Evolutionary conservation across 2,113 vertebrate species (phyloP).

Genomic region (Prinia subflava): DNA sequence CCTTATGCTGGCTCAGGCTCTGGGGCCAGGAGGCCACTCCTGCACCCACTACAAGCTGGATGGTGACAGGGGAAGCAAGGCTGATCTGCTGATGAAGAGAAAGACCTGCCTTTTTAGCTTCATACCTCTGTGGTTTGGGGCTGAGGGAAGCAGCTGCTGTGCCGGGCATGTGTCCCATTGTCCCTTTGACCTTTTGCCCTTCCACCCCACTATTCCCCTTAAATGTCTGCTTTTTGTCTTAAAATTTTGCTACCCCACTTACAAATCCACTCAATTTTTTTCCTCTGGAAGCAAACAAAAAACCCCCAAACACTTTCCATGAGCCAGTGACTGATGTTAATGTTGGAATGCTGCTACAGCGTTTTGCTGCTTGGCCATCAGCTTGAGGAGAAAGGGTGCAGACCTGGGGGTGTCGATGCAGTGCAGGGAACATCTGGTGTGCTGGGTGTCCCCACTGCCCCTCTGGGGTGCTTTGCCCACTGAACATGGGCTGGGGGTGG

Average conservation of each 20-base stretch:
- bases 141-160: not conserved
- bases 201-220: not conserved
- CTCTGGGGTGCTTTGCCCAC: not conserved
- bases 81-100: not conserved
- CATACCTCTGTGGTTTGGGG: not conserved
- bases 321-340: not conserved
- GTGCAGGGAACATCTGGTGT: not conserved
- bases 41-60: rapidly evolving
- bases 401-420: not conserved
- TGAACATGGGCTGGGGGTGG: not conserved
- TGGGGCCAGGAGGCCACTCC: not conserved
- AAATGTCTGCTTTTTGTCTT: not conserved
- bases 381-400: not conserved
- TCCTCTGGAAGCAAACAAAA: not conserved
- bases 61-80: not conserved
- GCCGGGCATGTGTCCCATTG: rapidly evolving
- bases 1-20: not conserved
- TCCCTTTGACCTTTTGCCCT: not conserved
- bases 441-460: not conserved
- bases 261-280: not conserved
- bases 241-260: not conserved
- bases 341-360: rapidly evolving
- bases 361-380: not conserved
- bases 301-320: rapidly evolving
- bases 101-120: not conserved